phyloP scores from a whole-genome alignment of 2,113 vertebrate species.

The Thryonomys swinderianus region DNA sequence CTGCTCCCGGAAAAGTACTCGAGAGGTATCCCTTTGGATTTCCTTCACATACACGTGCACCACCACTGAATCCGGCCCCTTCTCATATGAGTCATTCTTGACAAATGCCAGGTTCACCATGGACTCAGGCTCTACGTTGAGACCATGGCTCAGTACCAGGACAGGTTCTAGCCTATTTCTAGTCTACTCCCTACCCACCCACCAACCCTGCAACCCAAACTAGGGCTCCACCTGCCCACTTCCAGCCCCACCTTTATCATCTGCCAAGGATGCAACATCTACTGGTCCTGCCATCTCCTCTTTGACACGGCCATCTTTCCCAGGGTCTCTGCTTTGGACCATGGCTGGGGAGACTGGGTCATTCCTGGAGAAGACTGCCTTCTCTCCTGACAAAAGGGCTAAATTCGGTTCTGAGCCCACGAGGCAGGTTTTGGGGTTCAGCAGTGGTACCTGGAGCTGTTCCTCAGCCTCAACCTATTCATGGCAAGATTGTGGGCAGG shows the following conservation, averaged over 20 bases:
- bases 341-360: conserved; percentile 59
- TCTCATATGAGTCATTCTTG: conserved; percentile 98
- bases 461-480: conserved; percentile 69
- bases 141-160: not conserved
- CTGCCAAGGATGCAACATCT: conserved; percentile 85
- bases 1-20: conserved; percentile 97
- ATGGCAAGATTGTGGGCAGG: not conserved
- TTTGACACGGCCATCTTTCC: conserved; percentile 91
- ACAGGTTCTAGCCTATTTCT: not conserved
- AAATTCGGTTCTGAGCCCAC: conserved; percentile 70
- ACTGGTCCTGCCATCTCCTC: conserved; percentile 87
- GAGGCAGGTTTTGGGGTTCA: conserved; percentile 70
- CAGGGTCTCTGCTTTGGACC: conserved; percentile 70
- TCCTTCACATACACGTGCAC: conserved; percentile 97
- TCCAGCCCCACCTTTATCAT: conserved; percentile 84
- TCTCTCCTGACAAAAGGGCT: conserved; percentile 72
- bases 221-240: not conserved
- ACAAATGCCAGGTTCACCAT: conserved; percentile 94
- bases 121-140: conserved; percentile 89
- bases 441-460: conserved; percentile 4
- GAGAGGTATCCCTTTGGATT: conserved; percentile 92
- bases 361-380: conserved; percentile 64
- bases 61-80: conserved; percentile 96
- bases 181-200: not conserved
- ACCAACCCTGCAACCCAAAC: not conserved